A percentile compares a stretch with the other conserved stretches of the same genome.
These are phyloP conservation scores for Napeogenes sylphis DNA, from an alignment of 2,888 invertebrate genomes.

Conservation along the genomic window DNA sequence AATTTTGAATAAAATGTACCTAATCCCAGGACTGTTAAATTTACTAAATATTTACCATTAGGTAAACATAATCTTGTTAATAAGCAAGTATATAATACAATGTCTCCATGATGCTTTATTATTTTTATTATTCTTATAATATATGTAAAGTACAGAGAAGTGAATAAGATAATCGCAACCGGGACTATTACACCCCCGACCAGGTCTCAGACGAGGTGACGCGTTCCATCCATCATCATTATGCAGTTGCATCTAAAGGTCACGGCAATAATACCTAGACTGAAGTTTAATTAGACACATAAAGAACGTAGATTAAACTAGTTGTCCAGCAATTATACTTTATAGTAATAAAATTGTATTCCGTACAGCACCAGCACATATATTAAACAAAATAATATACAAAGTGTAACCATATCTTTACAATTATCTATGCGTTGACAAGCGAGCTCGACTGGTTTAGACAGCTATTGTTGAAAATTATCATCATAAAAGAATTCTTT, in stretches of 20 bases:
- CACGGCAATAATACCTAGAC: background rate
- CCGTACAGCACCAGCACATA: background rate
- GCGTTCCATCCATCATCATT: constrained; percentile 23
- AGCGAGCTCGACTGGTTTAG: constrained; percentile 14
- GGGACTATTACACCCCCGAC: constrained; percentile 20
- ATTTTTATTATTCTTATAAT: no score
- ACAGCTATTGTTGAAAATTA: constrained; percentile 1
- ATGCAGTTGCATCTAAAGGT: constrained; percentile 11
- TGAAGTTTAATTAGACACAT: background rate
- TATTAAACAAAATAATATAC: background rate
- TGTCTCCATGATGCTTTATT: no score
- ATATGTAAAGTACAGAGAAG: no score
- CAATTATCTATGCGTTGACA: constrained; percentile 13
- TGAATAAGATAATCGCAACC: constrained; percentile 15
- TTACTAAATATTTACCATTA: no score
- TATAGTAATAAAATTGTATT: background rate
- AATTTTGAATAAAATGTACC: no score
- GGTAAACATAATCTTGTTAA: no score
- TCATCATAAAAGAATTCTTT: constrained; percentile 4
- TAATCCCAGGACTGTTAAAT: no score
- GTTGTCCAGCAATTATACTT: background rate
- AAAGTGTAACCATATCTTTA: background rate
- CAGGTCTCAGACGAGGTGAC: constrained; percentile 15
- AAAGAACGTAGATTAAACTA: background rate
- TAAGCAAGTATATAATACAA: no score